Evolutionary conservation across 2,888 invertebrate species (phyloP), one percentile per base, ranked within the genome.

Genomic region (Lucinisca nassula): DNA sequence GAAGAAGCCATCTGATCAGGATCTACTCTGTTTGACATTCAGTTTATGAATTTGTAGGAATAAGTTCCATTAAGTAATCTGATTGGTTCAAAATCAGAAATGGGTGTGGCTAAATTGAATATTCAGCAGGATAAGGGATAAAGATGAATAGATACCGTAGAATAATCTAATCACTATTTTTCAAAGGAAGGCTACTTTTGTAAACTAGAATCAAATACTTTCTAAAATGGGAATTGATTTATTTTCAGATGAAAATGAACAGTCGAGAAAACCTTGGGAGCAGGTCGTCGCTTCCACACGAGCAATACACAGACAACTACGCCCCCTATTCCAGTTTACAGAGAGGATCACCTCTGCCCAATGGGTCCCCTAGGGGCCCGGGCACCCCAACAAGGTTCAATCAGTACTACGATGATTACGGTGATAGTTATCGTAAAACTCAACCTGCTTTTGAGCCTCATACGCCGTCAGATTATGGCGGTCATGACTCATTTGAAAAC

Each of bases 311-410:
- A 32, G 93, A 93, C 83, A 92, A 92, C 83, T 93, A 93, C 81
- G 91, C 91, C 45, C 91, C 92, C 0, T 93, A 93, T 72, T 84
- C 92, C 37, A 87, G 92, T 30, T 83, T 89, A 38, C 89, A 76
- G 87, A 77, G 76, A 24, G 91, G 90, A 14, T 91, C 92, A 6
- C 90, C 92, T 1, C 73, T 84, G 4, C 89, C 89, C 12, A 88
- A 91, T 38, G 91, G 89, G 74, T 91, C 91, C 74, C 89, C 89
- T 0, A 70, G 88, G 55, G 90, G 92, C 30, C 90, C 87, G 0
- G 87, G 82, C 30, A 93, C 92, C 35, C 92, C 93, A 8, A 91
- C 92, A 84, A 93, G 93, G 93, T 93, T 92, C 79, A 91, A 91
- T 81, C 90, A 89, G 74, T 91, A 90, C 70, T 90, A 92, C 73